phyloP scores from a whole-genome alignment of 2,113 vertebrate genomes.

The Mus pahari region DNA sequence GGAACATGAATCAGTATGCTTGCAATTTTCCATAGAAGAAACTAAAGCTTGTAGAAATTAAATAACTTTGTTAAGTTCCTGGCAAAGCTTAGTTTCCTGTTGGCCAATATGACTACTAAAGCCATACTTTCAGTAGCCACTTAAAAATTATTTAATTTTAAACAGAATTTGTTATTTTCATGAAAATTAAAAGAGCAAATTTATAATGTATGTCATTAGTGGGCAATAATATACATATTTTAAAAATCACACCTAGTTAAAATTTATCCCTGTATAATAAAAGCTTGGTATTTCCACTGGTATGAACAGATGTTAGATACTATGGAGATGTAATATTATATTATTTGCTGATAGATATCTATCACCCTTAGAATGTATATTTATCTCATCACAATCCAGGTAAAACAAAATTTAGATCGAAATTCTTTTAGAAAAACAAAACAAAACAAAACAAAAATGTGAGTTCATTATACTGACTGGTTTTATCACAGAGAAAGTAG shows the following conservation, averaged over 20 bases:
- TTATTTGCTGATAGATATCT: neutral
- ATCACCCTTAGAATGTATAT: neutral
- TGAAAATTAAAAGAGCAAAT: too few relatives aligned
- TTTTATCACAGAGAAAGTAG: too few relatives aligned
- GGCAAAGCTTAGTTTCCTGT: neutral
- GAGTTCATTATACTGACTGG: neutral
- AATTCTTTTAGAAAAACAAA: neutral
- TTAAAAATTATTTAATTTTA: too few relatives aligned
- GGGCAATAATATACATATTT: neutral
- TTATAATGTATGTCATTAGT: too few relatives aligned
- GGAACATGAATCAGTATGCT: neutral
- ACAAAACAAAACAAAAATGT: too few relatives aligned
- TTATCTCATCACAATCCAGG: neutral
- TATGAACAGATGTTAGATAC: neutral
- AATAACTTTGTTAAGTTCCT: neutral
- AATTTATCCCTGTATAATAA: neutral
- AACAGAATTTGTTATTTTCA: too few relatives aligned
- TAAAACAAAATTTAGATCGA: neutral
- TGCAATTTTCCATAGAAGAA: neutral
- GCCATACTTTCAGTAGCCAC: too few relatives aligned
- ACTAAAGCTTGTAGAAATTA: neutral
- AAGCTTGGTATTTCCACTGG: neutral
- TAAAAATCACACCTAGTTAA: neutral
- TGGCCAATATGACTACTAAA: neutral
- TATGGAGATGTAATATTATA: neutral